phyloP scores from a whole-genome alignment of 2,113 vertebrate species.

The Thalassoma bifasciatum region DNA sequence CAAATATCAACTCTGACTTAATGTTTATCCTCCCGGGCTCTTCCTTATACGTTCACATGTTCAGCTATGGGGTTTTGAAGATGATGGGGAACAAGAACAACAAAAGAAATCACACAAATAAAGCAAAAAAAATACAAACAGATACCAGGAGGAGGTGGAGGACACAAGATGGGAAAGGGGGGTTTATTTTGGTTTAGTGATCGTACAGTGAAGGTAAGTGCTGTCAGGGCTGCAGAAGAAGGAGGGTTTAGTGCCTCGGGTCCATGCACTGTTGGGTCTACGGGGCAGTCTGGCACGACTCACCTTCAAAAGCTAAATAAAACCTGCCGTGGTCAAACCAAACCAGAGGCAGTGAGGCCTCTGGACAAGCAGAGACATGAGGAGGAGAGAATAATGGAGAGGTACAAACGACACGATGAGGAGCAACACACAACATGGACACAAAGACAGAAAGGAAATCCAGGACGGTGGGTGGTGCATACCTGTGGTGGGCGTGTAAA shows the following conservation, averaged over 20 bases:
- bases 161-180: conserved; percentile 31
- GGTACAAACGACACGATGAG: conserved; percentile 85
- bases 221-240: conserved; percentile 26
- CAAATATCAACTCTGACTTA: not conserved
- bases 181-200: conserved; percentile 29
- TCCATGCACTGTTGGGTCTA: conserved; percentile 58
- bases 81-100: not conserved
- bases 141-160: conserved; percentile 23
- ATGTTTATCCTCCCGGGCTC: not conserved
- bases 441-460: conserved; percentile 25
- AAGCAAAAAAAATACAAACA: too few species aligned
- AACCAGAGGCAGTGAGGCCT: conserved; percentile 97
- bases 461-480: not conserved
- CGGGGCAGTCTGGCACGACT: conserved; percentile 80
- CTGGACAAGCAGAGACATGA: conserved; percentile 91
- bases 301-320: conserved; percentile 99
- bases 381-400: conserved; percentile 83
- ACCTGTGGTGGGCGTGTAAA: conserved; percentile 82
- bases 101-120: too few species aligned
- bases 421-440: conserved; percentile 71
- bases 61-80: not conserved
- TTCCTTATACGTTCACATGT: not conserved
- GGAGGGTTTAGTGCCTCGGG: conserved; percentile 14
- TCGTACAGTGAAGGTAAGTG: not conserved
- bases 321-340: conserved; percentile 99